Percentiles rank a stretch among this genome's conserved stretches.
These are phyloP conservation scores for Tenthredo notha DNA, from an alignment of 2,888 invertebrate genomes.

Conservation along the genomic window DNA sequence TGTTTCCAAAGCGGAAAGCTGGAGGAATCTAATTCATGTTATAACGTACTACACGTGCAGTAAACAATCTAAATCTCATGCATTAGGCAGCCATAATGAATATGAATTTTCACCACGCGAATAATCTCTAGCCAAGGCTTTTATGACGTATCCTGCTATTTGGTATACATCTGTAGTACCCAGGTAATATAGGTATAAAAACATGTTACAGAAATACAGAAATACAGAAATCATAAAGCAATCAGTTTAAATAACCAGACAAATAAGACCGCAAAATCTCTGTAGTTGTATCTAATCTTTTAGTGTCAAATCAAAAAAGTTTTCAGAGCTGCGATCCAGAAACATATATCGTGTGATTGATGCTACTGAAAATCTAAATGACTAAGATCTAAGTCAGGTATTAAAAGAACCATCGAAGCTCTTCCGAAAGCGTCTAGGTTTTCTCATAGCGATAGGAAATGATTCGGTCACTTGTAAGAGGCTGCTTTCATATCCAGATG, in stretches of 20 bases:
- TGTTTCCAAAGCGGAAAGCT: not conserved
- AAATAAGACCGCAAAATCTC: not conserved
- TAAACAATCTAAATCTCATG: not conserved
- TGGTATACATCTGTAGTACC: not conserved
- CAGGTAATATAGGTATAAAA: not conserved
- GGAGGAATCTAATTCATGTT: not conserved
- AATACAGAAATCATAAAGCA: not conserved
- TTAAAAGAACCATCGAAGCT: not conserved
- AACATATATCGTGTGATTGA: conserved; percentile 35
- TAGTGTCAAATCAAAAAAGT: not conserved
- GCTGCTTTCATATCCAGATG: conserved; percentile 79
- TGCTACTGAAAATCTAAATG: conserved; percentile 33
- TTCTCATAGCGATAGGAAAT: not conserved
- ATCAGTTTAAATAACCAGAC: not conserved
- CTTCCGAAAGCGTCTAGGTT: not conserved
- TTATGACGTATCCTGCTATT: not conserved
- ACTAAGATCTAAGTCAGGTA: not conserved
- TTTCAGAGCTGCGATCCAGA: not conserved
- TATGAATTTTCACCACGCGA: too few relatives aligned
- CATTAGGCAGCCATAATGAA: not conserved
- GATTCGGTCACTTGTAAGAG: not conserved
- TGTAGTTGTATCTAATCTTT: not conserved
- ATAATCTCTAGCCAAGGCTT: not conserved
- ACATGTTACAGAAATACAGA: not conserved
- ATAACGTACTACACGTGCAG: not conserved